These are phyloP conservation scores for Passerina amoena DNA, from an alignment of 2,113 vertebrate genomes.

Conservation along the genomic window DNA sequence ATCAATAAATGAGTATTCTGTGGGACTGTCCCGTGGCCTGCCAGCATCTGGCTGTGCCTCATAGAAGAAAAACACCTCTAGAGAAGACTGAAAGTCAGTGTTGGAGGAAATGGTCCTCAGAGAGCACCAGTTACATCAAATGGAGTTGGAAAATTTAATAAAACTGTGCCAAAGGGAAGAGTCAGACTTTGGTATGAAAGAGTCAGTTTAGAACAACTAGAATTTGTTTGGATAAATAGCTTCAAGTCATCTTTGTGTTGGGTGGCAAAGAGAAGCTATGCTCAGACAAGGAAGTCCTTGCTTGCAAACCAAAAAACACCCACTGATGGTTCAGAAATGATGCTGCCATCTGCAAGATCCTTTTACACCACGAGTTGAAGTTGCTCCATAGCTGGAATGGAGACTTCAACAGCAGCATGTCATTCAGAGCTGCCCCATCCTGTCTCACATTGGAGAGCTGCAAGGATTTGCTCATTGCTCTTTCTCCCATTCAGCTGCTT, in stretches of 20 bases:
- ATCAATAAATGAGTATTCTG: not conserved
- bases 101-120: not conserved
- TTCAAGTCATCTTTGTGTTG: not conserved
- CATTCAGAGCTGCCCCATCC: not conserved
- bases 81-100: not conserved
- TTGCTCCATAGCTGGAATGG: not conserved
- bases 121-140: not conserved
- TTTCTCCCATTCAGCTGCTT: not conserved
- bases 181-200: not conserved
- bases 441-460: not conserved
- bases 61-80: not conserved
- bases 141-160: not conserved
- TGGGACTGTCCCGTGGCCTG: not conserved
- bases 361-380: not conserved
- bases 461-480: not conserved
- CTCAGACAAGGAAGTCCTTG: not conserved
- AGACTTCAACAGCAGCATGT: not conserved
- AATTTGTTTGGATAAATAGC: not conserved
- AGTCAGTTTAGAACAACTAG: not conserved
- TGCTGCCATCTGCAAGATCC: not conserved
- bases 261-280: not conserved
- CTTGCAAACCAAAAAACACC: not conserved
- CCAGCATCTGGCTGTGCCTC: not conserved
- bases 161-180: not conserved
- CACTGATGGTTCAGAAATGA: not conserved